A percentile compares a stretch with the other conserved stretches of the same genome.
These are phyloP conservation scores for Ageneiosus marmoratus DNA, from an alignment of 2,113 vertebrate genomes.

Conservation along the genomic window DNA sequence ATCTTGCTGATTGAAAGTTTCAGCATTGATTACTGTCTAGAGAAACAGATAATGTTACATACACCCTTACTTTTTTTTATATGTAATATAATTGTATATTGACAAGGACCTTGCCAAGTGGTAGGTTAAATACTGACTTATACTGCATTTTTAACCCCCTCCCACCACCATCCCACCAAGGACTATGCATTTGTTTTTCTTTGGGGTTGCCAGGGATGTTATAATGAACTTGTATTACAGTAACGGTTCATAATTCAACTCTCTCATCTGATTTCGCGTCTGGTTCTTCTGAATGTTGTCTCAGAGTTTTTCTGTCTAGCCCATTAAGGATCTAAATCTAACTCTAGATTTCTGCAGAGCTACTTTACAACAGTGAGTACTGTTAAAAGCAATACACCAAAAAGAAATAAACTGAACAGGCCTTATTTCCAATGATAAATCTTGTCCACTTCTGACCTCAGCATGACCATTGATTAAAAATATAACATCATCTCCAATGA, in stretches of 20 bases:
- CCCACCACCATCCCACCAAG: not conserved
- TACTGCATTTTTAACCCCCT: not conserved
- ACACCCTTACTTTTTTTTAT: too few species aligned
- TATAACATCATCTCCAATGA: not conserved
- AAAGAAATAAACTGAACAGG: not conserved
- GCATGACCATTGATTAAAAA: conserved; percentile 26
- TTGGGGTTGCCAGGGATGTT: not conserved
- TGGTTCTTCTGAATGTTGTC: not conserved
- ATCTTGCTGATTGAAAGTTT: not conserved
- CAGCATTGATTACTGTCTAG: not conserved
- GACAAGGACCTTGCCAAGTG: not conserved
- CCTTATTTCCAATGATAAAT: conserved; percentile 68
- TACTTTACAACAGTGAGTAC: not conserved
- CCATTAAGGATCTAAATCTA: not conserved
- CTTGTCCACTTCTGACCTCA: conserved; percentile 61
- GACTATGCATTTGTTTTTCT: not conserved
- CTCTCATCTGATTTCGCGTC: not conserved
- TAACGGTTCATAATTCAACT: not conserved
- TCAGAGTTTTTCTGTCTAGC: not conserved
- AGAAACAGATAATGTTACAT: not conserved
- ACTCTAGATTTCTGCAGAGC: not conserved
- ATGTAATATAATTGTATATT: too few species aligned
- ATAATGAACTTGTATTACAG: not conserved
- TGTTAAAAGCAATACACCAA: not conserved
- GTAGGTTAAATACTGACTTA: not conserved